These are phyloP conservation scores for Trachemys scripta DNA, from an alignment of 2,113 vertebrate species.

Conservation along the genomic window DNA sequence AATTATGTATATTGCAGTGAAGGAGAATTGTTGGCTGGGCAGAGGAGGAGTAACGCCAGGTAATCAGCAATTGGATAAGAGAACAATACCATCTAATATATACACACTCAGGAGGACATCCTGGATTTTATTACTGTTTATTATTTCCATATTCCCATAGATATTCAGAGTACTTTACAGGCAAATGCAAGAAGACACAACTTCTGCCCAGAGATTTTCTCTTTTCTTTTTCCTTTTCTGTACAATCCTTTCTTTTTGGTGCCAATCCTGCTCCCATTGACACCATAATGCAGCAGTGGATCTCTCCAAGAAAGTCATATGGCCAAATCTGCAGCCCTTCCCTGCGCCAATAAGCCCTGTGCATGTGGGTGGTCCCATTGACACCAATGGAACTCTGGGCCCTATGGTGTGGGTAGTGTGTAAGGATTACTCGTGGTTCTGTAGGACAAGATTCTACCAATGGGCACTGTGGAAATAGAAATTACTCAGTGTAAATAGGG, in stretches of 20 bases:
- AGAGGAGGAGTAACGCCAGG: not conserved
- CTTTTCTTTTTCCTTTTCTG: not conserved
- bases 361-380: not conserved
- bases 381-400: not conserved
- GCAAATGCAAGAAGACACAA: not conserved
- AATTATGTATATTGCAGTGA: not conserved
- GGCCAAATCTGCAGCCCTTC: not conserved
- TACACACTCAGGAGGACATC: not conserved
- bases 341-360: not conserved
- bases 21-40: accelerated
- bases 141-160: not conserved
- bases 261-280: not conserved
- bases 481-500: not conserved
- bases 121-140: not conserved
- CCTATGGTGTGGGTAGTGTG: not conserved
- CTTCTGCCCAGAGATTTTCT: not conserved
- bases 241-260: not conserved
- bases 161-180: not conserved
- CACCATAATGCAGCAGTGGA: not conserved
- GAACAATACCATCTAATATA: accelerated
- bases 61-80: not conserved
- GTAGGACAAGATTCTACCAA: slow-evolving; percentile 9
- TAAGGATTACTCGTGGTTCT: accelerated
- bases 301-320: not conserved
- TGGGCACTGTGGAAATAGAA: not conserved